phyloP scores from a whole-genome alignment of 2,888 invertebrate genomes.

The Rotaria magnacalcarata region DNA sequence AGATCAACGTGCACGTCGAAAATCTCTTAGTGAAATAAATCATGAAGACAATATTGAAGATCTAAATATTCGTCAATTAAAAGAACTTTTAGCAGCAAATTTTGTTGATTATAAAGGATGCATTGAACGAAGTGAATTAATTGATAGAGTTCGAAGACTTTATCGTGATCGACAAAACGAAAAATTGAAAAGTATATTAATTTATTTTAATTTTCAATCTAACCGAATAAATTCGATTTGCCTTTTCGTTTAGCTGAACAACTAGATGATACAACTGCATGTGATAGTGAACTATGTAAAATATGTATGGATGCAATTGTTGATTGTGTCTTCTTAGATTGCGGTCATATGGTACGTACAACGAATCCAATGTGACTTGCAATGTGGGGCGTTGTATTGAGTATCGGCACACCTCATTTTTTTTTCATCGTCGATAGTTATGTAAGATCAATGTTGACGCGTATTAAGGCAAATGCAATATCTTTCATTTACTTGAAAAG shows the following conservation, averaged over 20 bases:
- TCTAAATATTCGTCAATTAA: slow-evolving; percentile 72
- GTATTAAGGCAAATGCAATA: too few relatives aligned
- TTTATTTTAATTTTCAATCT: not conserved
- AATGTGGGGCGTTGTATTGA: too few relatives aligned
- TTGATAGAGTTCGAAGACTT: slow-evolving; percentile 71
- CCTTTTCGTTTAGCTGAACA: slow-evolving; percentile 42
- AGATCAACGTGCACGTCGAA: not conserved
- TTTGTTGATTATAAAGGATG: slow-evolving; percentile 83
- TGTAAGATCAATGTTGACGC: too few relatives aligned
- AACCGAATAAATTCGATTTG: not conserved
- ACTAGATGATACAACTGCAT: slow-evolving; percentile 64
- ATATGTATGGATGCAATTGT: slow-evolving; percentile 88
- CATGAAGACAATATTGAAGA: slow-evolving; percentile 48
- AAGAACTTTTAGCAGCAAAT: slow-evolving; percentile 74
- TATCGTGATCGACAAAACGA: slow-evolving; percentile 58
- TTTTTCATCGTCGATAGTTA: too few relatives aligned
- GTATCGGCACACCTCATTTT: too few relatives aligned
- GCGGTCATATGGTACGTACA: slow-evolving; percentile 74
- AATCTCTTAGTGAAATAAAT: slow-evolving; percentile 42
- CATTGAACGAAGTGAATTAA: slow-evolving; percentile 77
- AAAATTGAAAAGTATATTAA: not conserved
- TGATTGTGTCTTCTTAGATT: slow-evolving; percentile 85
- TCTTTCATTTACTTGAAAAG: too few relatives aligned
- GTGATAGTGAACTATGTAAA: slow-evolving; percentile 71
- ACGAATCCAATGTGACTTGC: too few relatives aligned